A percentile compares a stretch with the other conserved stretches of the same genome.
Conservation (phyloP, 2,888 invertebrate genomes). For the Caenorhabditis imperialis region DNA sequence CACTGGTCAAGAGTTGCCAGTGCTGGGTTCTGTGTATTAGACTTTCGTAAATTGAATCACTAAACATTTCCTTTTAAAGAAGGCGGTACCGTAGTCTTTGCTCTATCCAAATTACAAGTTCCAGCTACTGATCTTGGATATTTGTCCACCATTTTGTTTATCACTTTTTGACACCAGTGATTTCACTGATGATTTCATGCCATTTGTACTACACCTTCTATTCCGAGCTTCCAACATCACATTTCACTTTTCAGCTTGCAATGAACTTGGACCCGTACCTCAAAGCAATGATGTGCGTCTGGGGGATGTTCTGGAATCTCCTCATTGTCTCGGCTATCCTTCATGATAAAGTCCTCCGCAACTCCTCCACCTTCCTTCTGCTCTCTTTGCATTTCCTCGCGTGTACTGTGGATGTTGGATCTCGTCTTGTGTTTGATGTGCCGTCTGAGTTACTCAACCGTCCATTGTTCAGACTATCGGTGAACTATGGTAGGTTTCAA, state of each 20-base stretch:
- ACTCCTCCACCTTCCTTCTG: slow-evolving; percentile 43
- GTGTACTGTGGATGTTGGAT: slow-evolving; percentile 48
- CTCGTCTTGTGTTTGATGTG: slow-evolving; percentile 48
- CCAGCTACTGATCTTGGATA: too few relatives aligned
- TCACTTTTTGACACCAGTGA: too few relatives aligned
- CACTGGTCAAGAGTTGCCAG: not conserved
- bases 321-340: slow-evolving; percentile 40
- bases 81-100: too few relatives aligned
- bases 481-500: slow-evolving; percentile 32
- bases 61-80: too few relatives aligned
- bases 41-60: too few relatives aligned
- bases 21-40: slow-evolving; percentile 5
- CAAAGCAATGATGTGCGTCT: slow-evolving; percentile 55
- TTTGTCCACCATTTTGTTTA: too few relatives aligned
- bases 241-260: too few relatives aligned
- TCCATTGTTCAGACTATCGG: slow-evolving; percentile 39
- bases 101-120: too few relatives aligned
- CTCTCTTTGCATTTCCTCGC: slow-evolving; percentile 38
- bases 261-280: slow-evolving; percentile 7
- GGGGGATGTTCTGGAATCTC: slow-evolving; percentile 55
- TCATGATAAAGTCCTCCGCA: slow-evolving; percentile 42
- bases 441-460: slow-evolving; percentile 49
- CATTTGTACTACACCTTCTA: too few relatives aligned
- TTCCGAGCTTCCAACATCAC: too few relatives aligned
- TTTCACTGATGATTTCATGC: too few relatives aligned